Evolutionary conservation across 2,888 invertebrate species (phyloP).

Genomic region (Megamerina dolium): DNA sequence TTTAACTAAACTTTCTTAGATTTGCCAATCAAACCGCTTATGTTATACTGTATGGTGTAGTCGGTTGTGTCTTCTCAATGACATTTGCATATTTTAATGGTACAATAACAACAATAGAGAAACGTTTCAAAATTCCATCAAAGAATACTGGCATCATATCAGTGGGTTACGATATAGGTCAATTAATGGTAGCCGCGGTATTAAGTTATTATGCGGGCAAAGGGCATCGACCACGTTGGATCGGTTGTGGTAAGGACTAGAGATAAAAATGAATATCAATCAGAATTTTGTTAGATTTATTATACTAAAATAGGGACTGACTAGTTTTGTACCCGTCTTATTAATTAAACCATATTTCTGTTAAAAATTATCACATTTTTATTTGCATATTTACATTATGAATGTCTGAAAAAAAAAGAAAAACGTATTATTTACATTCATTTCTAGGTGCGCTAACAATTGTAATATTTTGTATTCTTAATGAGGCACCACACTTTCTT

Average conservation of each 20-base stretch:
- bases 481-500: conserved; percentile 60
- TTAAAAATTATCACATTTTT: too few relatives aligned
- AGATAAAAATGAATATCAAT: background rate
- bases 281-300: too few relatives aligned
- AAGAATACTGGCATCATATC: conserved; percentile 63
- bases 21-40: conserved; percentile 46
- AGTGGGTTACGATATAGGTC: conserved; percentile 67
- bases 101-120: conserved; percentile 65
- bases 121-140: conserved; percentile 65
- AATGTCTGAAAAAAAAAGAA: background rate
- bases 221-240: conserved; percentile 67
- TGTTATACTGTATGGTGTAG: conserved; percentile 58
- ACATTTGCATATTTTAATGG: conserved; percentile 65
- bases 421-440: background rate
- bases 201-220: conserved; percentile 64
- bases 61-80: conserved; percentile 63
- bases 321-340: too few relatives aligned
- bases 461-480: conserved; percentile 59
- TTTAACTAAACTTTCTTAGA: too few relatives aligned
- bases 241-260: conserved; percentile 51
- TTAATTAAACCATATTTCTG: too few relatives aligned
- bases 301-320: too few relatives aligned
- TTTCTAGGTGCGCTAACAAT: conserved; percentile 52
- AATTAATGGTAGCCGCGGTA: conserved; percentile 58
- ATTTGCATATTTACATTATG: too few relatives aligned